phyloP scores from a whole-genome alignment of 2,888 invertebrate species.

The Caenorhabditis zanzibari region DNA sequence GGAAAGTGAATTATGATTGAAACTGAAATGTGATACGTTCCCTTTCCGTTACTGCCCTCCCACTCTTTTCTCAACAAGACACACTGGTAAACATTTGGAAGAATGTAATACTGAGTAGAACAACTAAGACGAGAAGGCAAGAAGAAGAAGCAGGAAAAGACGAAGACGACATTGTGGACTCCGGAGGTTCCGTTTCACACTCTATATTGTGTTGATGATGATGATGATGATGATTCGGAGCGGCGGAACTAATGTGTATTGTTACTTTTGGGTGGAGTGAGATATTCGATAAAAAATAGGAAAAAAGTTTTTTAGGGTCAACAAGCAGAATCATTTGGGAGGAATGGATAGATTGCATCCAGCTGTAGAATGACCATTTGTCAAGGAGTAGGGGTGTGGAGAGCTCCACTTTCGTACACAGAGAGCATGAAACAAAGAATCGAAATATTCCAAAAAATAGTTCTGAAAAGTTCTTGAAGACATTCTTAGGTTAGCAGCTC shows the following conservation, averaged over 20 bases:
- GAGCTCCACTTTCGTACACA: too few relatives aligned
- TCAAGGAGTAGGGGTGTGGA: too few relatives aligned
- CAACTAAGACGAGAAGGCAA: constrained; percentile 18
- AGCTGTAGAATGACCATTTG: too few relatives aligned
- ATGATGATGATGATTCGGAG: constrained; percentile 46
- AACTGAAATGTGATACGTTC: constrained; percentile 37
- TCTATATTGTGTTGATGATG: constrained; percentile 36
- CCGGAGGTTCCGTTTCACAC: constrained; percentile 37
- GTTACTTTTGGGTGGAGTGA: not conserved
- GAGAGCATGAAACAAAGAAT: too few relatives aligned
- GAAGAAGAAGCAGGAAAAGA: constrained; percentile 32
- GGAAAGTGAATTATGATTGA: constrained; percentile 42
- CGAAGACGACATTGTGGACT: constrained; percentile 37
- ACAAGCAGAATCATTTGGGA: not conserved
- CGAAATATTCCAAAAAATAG: too few relatives aligned
- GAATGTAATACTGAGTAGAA: constrained; percentile 40
- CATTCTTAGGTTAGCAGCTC: not conserved
- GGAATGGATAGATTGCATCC: too few relatives aligned
- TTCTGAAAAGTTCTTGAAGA: not conserved
- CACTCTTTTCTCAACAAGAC: not conserved
- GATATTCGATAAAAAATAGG: not conserved
- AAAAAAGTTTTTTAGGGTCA: not conserved
- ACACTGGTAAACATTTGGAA: constrained; percentile 37
- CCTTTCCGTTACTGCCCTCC: constrained; percentile 8
- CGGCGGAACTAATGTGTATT: constrained; percentile 42